These are phyloP conservation scores for Dendrolimus punctatus DNA, from an alignment of 1,140 invertebrate species.

Conservation along the genomic window DNA sequence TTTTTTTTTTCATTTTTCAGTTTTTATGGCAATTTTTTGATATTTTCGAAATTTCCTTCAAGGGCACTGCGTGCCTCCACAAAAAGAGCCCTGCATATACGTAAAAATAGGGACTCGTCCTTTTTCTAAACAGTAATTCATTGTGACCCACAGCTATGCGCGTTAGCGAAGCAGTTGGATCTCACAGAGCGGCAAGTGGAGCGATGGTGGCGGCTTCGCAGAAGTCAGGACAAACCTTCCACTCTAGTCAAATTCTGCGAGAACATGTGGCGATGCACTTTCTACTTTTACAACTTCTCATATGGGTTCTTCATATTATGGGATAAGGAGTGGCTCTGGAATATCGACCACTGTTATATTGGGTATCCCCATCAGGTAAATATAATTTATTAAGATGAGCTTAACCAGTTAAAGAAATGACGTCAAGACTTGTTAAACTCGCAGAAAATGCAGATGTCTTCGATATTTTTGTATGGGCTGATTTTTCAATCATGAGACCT, in stretches of 20 bases:
- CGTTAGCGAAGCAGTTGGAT: constrained; percentile 89
- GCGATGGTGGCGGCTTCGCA: constrained; percentile 88
- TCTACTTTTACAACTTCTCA: constrained; percentile 88
- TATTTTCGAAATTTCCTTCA: no score
- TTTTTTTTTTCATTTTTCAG: no score
- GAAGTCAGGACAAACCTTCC: constrained; percentile 88
- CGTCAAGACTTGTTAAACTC: no score
- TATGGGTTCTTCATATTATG: constrained; percentile 89
- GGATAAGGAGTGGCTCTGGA: constrained; percentile 96
- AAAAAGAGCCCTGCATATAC: no score
- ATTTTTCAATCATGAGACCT: no score
- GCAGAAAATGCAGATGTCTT: no score
- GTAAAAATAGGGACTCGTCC: no score
- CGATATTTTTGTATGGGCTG: no score
- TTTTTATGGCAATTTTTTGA: no score
- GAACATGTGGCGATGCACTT: constrained; percentile 91
- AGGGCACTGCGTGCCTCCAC: no score
- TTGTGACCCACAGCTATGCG: constrained; percentile 74
- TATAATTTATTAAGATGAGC: constrained; percentile 6
- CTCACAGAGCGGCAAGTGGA: constrained; percentile 91
- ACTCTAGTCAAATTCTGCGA: constrained; percentile 94
- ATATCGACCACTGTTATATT: constrained; percentile 93
- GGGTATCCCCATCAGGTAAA: constrained; percentile 80
- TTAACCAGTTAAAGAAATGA: neutral
- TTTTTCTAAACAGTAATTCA: no score